Percentiles rank a stretch among this genome's conserved stretches.
These are phyloP conservation scores for Mungos mungo DNA, from an alignment of 2,113 vertebrate species.

Conservation along the genomic window DNA sequence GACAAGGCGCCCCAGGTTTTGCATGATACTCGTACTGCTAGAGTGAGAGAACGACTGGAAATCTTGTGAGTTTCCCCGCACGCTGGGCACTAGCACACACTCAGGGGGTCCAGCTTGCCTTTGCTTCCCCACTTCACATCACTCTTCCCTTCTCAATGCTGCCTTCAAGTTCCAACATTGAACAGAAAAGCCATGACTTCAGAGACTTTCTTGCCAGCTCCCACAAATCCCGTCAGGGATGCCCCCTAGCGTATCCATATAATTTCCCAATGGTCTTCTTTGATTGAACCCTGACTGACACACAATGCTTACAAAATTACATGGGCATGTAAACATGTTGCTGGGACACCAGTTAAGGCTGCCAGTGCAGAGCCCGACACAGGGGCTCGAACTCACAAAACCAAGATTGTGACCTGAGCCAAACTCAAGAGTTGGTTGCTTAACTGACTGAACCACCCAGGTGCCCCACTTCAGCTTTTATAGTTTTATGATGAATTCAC, in stretches of 20 bases:
- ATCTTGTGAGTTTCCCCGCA: not conserved
- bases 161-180: not conserved
- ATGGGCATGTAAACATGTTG: too few relatives aligned
- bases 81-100: rapidly evolving
- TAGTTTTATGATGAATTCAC: not conserved
- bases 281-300: not conserved
- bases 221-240: too few relatives aligned
- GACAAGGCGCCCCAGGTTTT: not conserved
- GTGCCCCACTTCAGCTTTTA: not conserved
- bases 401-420: too few relatives aligned
- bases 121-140: not conserved
- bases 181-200: not conserved
- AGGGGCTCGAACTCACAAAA: too few relatives aligned
- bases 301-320: not conserved
- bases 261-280: not conserved
- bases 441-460: too few relatives aligned
- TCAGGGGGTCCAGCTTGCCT: too few relatives aligned
- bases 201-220: too few relatives aligned
- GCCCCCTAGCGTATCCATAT: not conserved
- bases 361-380: too few relatives aligned
- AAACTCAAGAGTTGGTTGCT: too few relatives aligned
- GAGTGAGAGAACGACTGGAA: not conserved
- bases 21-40: not conserved
- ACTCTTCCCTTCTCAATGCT: not conserved
- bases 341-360: not conserved